These are phyloP conservation scores for Aldrovandia affinis DNA, from an alignment of 2,797 vertebrate genomes.

Conservation along the genomic window DNA sequence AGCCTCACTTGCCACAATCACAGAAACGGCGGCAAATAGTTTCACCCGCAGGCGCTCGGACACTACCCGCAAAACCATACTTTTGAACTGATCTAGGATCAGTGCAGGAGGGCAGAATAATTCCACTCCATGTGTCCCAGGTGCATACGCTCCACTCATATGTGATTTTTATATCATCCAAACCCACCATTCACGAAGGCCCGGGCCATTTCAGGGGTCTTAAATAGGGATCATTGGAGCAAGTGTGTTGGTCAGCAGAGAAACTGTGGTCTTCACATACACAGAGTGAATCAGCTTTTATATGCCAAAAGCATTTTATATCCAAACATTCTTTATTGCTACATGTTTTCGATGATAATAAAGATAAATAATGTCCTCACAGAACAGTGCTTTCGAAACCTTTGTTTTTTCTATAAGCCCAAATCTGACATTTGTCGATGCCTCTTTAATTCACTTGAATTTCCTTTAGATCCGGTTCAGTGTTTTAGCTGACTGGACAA, in stretches of 20 bases:
- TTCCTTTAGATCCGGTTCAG: not conserved
- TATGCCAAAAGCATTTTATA: not conserved
- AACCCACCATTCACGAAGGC: not conserved
- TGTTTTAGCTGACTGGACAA: not conserved
- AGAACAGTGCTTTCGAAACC: not conserved
- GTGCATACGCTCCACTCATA: not conserved
- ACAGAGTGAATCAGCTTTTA: not conserved
- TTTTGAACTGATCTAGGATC: not conserved
- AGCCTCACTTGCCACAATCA: not conserved
- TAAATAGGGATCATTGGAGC: not conserved
- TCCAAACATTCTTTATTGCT: not conserved
- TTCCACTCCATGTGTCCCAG: not conserved
- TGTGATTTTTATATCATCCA: not conserved
- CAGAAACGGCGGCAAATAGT: not conserved
- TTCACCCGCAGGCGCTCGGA: not conserved
- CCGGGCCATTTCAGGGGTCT: not conserved
- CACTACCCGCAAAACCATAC: not conserved
- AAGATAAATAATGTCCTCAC: not conserved
- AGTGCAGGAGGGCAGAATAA: not conserved
- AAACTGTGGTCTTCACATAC: not conserved
- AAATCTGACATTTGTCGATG: not conserved
- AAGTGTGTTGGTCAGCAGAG: not conserved
- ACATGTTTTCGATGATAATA: not conserved
- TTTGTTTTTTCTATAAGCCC: not conserved
- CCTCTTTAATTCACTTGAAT: not conserved